Evolutionary conservation across 2,113 vertebrate species (phyloP).

Genomic region (Leptobrachium leishanense): DNA sequence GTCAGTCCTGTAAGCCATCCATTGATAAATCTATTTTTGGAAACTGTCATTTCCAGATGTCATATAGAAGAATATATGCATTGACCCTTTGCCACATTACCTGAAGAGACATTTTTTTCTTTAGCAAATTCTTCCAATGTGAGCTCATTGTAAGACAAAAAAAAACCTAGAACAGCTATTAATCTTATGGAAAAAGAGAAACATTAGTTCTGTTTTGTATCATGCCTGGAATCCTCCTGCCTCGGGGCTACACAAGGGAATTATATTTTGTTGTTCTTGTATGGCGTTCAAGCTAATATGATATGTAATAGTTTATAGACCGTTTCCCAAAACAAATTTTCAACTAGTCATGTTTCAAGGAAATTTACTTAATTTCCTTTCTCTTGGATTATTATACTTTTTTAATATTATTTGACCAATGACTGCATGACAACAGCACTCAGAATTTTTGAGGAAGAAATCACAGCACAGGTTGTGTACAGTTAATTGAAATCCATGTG

Average conservation of each 20-base stretch:
- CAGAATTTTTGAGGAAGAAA: no score
- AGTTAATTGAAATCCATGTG: no score
- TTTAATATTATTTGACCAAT: not conserved
- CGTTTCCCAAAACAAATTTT: not conserved
- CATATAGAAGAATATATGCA: conserved; percentile 37
- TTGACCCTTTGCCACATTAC: conserved; percentile 25
- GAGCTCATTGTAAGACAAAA: conserved; percentile 39
- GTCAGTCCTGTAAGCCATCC: no score
- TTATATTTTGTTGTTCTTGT: conserved; percentile 12
- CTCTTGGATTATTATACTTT: not conserved
- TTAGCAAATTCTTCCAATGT: conserved; percentile 48
- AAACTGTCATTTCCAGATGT: conserved; percentile 37
- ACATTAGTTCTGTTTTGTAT: conserved; percentile 17
- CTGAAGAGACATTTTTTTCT: conserved; percentile 5
- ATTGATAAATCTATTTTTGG: no score
- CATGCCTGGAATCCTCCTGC: conserved; percentile 25
- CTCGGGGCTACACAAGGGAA: conserved; percentile 34
- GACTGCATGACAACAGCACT: no score
- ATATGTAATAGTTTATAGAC: conserved; percentile 7
- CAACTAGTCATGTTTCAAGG: not conserved
- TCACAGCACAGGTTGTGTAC: no score
- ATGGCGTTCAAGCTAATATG: conserved; percentile 13
- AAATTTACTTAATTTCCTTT: not conserved
- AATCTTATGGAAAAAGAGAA: conserved; percentile 37
- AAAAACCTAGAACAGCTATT: conserved; percentile 23